Base-by-base conservation (phyloP, 2,113 vertebrate species). In the Elgaria multicarinata region DNA sequence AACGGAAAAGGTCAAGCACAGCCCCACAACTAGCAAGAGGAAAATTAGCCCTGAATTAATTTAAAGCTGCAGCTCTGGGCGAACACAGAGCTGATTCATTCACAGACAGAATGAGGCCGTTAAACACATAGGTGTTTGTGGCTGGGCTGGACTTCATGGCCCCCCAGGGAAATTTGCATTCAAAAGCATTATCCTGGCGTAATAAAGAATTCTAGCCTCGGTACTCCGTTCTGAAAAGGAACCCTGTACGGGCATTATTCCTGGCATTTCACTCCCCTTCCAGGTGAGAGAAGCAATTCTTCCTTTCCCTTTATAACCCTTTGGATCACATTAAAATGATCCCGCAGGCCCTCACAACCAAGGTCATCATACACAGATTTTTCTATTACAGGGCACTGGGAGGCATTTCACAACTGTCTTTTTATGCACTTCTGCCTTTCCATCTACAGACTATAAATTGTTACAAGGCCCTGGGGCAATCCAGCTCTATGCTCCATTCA, bases 381-480 rank as follows among this genome's bases (percentile, higher is more conserved):
- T 95, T 89, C 94, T 92, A 90, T 91, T 91, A 81, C 67, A 79
- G 95, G 95, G 88, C 88, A 95, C 94, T 75, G 77, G 77, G 89
- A 89, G 26, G 92, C 95, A 89, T 91, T 93, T 95, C 90, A 91
- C 90, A 94, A 93, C 92, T 94, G 92, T 92, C 93, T 95, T 92
- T 94, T 94, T 92, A 93, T 93, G 94, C 92, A 94, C 94, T 95
- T 94, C 94, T 94, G 94, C 90, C 91, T 96, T 95, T 92, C 91
- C 94, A 96, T 92, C 89, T 93, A 72, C 87, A 92, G 93, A 92
- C 95, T 91, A 90, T 88, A 94, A 94, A 94, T 87, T 89, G 90
- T 93, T 95, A 96, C 92, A 96, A 94, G 94, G 94, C 93, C 95
- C 96, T 91, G 83, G 94, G 95, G 95, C 92, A 89, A 92, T 93